Evolutionary conservation across 2,113 vertebrate genomes (phyloP).

Genomic region (Excalfactoria chinensis): DNA sequence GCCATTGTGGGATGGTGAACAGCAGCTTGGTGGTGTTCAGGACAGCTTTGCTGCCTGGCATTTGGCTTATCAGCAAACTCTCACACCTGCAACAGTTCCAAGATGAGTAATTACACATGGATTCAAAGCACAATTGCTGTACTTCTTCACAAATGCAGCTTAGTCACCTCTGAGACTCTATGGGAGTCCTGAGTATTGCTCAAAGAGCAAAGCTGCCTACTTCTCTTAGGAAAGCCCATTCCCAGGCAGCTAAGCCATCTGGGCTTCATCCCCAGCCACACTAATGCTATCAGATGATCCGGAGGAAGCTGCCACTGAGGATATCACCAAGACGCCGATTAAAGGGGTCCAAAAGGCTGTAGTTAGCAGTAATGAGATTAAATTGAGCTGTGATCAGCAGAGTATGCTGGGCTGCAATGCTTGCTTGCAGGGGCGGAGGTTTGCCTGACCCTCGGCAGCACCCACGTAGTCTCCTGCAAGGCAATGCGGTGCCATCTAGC

Average conservation of each 20-base stretch:
- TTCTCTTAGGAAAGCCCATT: neutral
- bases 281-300: rapidly evolving
- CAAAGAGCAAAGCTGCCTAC: neutral
- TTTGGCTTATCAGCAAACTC: neutral
- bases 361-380: neutral
- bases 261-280: neutral
- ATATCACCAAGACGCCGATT: neutral
- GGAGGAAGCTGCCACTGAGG: neutral
- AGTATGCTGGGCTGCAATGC: rapidly evolving
- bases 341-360: neutral
- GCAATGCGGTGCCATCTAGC: constrained; percentile 57
- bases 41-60: neutral
- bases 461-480: neutral
- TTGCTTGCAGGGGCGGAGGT: rapidly evolving
- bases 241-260: neutral
- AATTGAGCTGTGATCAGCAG: neutral
- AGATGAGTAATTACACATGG: neutral
- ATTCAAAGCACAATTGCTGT: neutral
- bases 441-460: neutral
- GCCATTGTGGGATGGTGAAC: neutral
- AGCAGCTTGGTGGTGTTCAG: neutral
- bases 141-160: neutral
- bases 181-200: neutral
- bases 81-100: neutral
- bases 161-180: neutral